Evolutionary conservation across 1,140 invertebrate species (phyloP).

Genomic region (Aphelenchoides besseyi): DNA sequence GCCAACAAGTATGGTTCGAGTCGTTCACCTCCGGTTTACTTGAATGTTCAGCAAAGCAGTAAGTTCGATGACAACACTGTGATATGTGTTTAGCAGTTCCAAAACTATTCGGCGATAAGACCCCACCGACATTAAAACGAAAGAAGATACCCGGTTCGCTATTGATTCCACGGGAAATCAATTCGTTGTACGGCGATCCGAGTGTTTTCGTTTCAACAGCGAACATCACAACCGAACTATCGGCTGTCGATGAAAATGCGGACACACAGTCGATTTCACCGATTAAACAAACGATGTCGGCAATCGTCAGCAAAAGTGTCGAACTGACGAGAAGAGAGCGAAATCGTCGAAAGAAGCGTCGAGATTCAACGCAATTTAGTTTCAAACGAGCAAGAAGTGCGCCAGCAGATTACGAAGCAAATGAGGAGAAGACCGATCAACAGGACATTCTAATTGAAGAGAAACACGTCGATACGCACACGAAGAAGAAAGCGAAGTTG

Average conservation of each 20-base stretch:
- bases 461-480: no score
- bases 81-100: background rate
- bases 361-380: background rate
- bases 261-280: constrained; percentile 20
- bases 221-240: constrained; percentile 21
- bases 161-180: constrained; percentile 29
- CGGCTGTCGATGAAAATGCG: background rate
- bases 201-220: constrained; percentile 22
- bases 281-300: constrained; percentile 17
- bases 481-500: no score
- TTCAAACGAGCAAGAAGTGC: constrained; percentile 6
- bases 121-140: background rate
- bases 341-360: background rate
- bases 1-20: background rate
- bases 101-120: background rate
- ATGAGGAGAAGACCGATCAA: background rate
- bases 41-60: background rate
- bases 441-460: background rate
- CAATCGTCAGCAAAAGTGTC: constrained; percentile 13
- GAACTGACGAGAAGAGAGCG: background rate
- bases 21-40: background rate
- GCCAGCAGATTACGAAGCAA: background rate
- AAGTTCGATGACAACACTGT: background rate
- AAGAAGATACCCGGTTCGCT: constrained; percentile 24
- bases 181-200: constrained; percentile 27